These are phyloP conservation scores for Epizoanthus rinbou DNA, from an alignment of 92 coral and sea anemone genomes.

Conservation along the genomic window DNA sequence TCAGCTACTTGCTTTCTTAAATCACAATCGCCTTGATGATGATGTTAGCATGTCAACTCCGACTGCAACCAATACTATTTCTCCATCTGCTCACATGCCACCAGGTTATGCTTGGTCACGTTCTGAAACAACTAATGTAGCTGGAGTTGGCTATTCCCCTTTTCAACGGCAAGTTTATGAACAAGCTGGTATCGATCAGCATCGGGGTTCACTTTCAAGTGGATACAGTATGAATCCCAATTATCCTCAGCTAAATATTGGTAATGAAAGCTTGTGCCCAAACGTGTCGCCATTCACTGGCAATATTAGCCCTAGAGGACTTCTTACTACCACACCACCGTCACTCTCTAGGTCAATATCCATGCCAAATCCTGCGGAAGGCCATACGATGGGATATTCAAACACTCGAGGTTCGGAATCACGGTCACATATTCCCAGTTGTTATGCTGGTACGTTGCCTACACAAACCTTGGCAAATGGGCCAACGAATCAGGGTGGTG, in stretches of 20 bases:
- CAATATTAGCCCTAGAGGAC: constrained; percentile 60
- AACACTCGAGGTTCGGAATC: constrained; percentile 40
- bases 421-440: constrained; percentile 32
- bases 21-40: constrained; percentile 87
- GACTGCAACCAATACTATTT: constrained; percentile 58
- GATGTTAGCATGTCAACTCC: constrained; percentile 64
- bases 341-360: constrained; percentile 77
- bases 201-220: constrained; percentile 55
- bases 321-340: constrained; percentile 52
- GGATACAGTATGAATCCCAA: constrained; percentile 60
- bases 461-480: constrained; percentile 68
- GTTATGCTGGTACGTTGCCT: constrained; percentile 36
- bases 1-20: constrained; percentile 67
- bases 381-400: constrained; percentile 39
- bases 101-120: constrained; percentile 59
- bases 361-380: constrained; percentile 65
- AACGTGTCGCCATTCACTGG: constrained; percentile 93
- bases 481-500: constrained; percentile 54
- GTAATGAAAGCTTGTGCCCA: constrained; percentile 78
- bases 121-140: constrained; percentile 49
- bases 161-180: constrained; percentile 75
- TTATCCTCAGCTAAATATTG: constrained; percentile 53
- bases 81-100: constrained; percentile 59
- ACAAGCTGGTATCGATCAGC: constrained; percentile 77
- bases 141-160: constrained; percentile 58